phyloP scores from a whole-genome alignment of 2,888 invertebrate species.

The Drosophila koepferae region DNA sequence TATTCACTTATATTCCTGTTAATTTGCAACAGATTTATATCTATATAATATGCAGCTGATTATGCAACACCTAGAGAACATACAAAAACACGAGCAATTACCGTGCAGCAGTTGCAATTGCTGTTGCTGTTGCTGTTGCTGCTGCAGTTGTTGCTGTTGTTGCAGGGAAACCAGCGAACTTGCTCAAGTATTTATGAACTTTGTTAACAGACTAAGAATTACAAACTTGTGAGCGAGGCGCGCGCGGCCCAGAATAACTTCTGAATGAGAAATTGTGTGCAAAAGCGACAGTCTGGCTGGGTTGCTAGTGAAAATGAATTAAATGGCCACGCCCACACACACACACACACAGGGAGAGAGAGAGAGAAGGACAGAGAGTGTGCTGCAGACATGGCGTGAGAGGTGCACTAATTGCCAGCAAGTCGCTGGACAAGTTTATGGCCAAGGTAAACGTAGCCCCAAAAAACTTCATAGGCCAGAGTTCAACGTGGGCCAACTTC shows the following conservation, averaged over 20 bases:
- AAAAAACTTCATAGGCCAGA: conserved; percentile 68
- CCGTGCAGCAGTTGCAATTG: conserved; percentile 8
- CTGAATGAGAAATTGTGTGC: conserved; percentile 80
- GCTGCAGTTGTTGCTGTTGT: conserved; percentile 15
- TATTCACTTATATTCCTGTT: neutral
- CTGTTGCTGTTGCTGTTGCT: no score
- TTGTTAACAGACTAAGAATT: conserved; percentile 82
- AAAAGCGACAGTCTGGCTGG: conserved; percentile 68
- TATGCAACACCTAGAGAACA: conserved; percentile 1
- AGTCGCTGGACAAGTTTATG: conserved; percentile 75
- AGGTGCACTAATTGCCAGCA: conserved; percentile 78
- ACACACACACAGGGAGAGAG: conserved; percentile 18
- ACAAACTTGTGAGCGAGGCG: conserved; percentile 68
- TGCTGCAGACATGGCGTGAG: conserved; percentile 32
- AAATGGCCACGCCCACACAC: conserved; percentile 66
- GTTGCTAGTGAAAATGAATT: conserved; percentile 74
- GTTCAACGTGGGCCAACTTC: conserved; percentile 73
- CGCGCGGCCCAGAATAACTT: conserved; percentile 60
- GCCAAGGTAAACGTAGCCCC: conserved; percentile 74
- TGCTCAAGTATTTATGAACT: conserved; percentile 79
- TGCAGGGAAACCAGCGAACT: conserved; percentile 57
- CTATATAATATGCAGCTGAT: conserved; percentile 20
- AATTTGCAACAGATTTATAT: conserved; percentile 25
- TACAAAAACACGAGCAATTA: conserved; percentile 29
- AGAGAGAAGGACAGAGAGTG: neutral